A percentile compares a stretch with the other conserved stretches of the same genome.
Conservation (phyloP, 2,888 invertebrate genomes). For the Altica lythri region DNA sequence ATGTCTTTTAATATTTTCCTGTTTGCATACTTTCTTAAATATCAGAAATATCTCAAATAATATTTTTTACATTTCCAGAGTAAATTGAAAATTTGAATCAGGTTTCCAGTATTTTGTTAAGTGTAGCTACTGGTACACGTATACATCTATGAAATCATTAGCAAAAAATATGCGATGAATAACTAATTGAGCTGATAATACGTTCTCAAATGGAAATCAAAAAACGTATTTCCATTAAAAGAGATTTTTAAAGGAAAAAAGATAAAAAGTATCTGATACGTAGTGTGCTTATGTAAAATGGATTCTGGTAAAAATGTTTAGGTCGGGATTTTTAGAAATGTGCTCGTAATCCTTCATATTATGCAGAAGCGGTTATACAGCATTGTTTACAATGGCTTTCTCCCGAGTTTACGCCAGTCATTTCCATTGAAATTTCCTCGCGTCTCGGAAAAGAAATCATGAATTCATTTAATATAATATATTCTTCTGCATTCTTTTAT, state of each 20-base stretch:
- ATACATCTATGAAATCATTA: no score
- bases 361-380: constrained; percentile 42
- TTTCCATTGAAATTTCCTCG: constrained; percentile 26
- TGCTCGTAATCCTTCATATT: constrained; percentile 52
- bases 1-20: no score
- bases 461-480: constrained; percentile 16
- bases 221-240: constrained; percentile 10
- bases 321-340: constrained; percentile 50
- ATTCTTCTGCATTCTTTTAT: constrained; percentile 14
- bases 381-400: constrained; percentile 22
- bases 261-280: constrained; percentile 43
- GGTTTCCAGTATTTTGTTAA: no score
- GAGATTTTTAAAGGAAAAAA: constrained; percentile 20
- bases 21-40: no score
- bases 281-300: constrained; percentile 51
- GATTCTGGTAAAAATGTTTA: constrained; percentile 43
- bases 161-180: no score
- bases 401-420: constrained; percentile 22
- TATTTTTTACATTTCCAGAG: no score
- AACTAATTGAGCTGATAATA: no score
- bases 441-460: constrained; percentile 19
- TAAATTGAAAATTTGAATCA: no score
- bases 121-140: no score
- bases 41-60: no score
- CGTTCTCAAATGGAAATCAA: no score